phyloP scores from a whole-genome alignment of 2,797 vertebrate genomes.

The Hippopotamyrus pictus region DNA sequence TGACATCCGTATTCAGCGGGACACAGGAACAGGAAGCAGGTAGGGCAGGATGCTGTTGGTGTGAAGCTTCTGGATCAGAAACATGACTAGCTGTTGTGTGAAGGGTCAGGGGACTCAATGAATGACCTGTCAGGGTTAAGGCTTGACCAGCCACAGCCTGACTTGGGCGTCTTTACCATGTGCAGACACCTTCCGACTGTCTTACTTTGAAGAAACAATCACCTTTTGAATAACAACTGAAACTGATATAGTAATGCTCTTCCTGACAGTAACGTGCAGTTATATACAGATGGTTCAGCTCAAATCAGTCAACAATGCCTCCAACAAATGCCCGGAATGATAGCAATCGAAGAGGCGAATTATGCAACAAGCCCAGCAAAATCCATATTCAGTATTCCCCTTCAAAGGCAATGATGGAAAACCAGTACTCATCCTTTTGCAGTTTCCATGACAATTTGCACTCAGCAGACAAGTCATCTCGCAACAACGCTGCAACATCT shows the following conservation, averaged over 20 bases:
- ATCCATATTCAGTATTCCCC: not conserved
- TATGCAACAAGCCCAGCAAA: not conserved
- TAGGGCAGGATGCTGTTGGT: not conserved
- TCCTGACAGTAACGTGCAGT: not conserved
- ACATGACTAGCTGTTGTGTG: not conserved
- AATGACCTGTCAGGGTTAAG: not conserved
- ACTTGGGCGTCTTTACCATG: not conserved
- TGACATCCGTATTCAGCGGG: not conserved
- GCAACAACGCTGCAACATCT: not conserved
- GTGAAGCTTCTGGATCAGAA: not conserved
- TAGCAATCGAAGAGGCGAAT: not conserved
- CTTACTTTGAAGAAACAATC: not conserved
- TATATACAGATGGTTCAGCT: not conserved
- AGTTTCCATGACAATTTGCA: constrained; percentile 5
- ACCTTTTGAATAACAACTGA: not conserved
- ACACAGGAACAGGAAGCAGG: not conserved
- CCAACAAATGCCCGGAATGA: not conserved
- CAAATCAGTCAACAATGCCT: not conserved
- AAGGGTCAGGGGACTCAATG: not conserved
- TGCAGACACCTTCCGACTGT: not conserved
- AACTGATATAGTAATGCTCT: not conserved
- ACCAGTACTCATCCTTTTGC: not conserved
- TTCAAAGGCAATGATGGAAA: not conserved
- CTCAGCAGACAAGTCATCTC: not conserved
- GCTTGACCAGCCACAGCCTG: not conserved